Conservation (phyloP, 2,888 invertebrate species). For the Xestia c-nigrum region DNA sequence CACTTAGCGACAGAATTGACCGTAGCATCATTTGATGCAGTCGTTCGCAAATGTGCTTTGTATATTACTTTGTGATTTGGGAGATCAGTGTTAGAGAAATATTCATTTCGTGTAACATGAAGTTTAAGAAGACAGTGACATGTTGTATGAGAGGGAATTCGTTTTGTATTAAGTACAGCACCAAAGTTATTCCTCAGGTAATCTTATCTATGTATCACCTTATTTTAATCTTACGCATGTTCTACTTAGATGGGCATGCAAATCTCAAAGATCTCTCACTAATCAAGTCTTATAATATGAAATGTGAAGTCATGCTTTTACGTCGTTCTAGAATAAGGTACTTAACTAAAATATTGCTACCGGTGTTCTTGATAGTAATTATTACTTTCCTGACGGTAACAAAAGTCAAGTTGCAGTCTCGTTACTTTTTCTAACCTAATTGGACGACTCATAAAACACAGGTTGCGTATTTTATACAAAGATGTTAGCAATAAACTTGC, state of each 20-base stretch:
- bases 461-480: not conserved
- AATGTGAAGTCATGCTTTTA: not conserved
- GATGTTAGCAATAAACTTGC: not conserved
- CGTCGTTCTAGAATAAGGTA: slow-evolving; percentile 11
- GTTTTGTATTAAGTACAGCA: slow-evolving; percentile 78
- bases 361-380: not conserved
- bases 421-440: not conserved
- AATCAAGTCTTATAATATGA: slow-evolving; percentile 4
- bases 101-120: slow-evolving; percentile 79
- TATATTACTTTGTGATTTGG: slow-evolving; percentile 70
- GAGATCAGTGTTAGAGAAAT: slow-evolving; percentile 59
- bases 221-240: slow-evolving; percentile 13
- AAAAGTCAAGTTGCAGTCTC: not conserved
- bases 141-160: slow-evolving; percentile 84
- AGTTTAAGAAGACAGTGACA: slow-evolving; percentile 86
- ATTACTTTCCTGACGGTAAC: not conserved
- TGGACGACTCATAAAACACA: not conserved
- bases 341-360: not conserved
- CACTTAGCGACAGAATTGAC: slow-evolving; percentile 78
- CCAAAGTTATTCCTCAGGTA: slow-evolving; percentile 72
- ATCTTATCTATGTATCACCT: slow-evolving; percentile 12
- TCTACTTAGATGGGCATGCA: not conserved
- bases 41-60: slow-evolving; percentile 77
- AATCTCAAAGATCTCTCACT: not conserved
- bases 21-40: slow-evolving; percentile 76